phyloP scores from a whole-genome alignment of 2,888 invertebrate species.

The Opisthograptis luteolata region DNA sequence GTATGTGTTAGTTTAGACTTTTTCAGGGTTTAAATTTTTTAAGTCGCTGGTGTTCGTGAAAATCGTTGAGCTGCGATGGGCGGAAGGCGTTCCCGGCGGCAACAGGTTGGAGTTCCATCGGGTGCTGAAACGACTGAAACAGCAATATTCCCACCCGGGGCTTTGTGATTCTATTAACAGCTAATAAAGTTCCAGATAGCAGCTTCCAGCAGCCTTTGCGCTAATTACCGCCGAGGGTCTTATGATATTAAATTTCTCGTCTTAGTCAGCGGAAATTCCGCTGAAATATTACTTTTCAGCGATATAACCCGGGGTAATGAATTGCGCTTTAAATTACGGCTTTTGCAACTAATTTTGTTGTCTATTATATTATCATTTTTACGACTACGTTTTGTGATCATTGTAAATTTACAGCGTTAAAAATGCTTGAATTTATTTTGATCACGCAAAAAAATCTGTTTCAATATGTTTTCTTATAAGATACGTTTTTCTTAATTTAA shows the following conservation, averaged over 20 bases:
- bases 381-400: not conserved
- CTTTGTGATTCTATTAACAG: slow-evolving; percentile 70
- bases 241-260: slow-evolving; percentile 64
- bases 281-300: slow-evolving; percentile 54
- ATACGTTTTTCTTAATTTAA: no score
- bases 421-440: not conserved
- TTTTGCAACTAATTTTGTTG: slow-evolving; percentile 20
- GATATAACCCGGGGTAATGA: slow-evolving; percentile 47
- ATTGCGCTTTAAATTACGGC: slow-evolving; percentile 32
- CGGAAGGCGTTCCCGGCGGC: slow-evolving; percentile 82
- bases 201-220: slow-evolving; percentile 46
- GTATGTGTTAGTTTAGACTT: slow-evolving; percentile 28
- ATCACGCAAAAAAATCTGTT: no score
- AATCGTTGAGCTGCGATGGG: slow-evolving; percentile 62
- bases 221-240: slow-evolving; percentile 67
- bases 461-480: no score
- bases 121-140: slow-evolving; percentile 48
- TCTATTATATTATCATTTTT: slow-evolving; percentile 1
- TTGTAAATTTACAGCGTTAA: not conserved
- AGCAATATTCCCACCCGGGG: slow-evolving; percentile 56
- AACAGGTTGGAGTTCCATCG: slow-evolving; percentile 71
- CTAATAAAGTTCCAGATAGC: slow-evolving; percentile 69
- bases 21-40: slow-evolving; percentile 37
- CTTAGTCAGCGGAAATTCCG: slow-evolving; percentile 50
- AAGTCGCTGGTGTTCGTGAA: slow-evolving; percentile 34